Evolutionary conservation across 2,797 vertebrate species (phyloP).

Genomic region (Rhabdophis nuchalis): DNA sequence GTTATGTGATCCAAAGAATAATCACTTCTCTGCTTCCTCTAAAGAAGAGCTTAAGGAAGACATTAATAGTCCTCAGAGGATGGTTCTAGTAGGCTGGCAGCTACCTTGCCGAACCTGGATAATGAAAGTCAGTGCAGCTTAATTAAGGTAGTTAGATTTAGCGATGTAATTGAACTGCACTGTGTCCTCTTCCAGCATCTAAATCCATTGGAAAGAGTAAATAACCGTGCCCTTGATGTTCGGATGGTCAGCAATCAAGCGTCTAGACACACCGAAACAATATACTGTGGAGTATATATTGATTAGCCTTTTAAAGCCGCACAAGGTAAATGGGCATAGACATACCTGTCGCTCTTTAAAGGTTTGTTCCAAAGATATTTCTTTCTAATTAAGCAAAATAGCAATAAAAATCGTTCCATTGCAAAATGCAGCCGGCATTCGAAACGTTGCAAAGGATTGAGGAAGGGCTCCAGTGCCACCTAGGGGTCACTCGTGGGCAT

Average conservation of each 20-base stretch:
- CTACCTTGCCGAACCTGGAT: not conserved
- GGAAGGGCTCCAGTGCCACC: constrained; percentile 61
- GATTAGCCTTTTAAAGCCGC: constrained; percentile 12
- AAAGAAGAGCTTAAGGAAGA: not conserved
- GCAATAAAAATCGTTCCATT: not conserved
- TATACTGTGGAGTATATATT: not conserved
- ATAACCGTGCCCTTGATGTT: constrained; percentile 34
- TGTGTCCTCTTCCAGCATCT: not conserved
- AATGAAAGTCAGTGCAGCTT: constrained; percentile 29
- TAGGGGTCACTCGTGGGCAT: constrained; percentile 23
- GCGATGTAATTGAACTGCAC: constrained; percentile 37
- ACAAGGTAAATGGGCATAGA: constrained; percentile 5
- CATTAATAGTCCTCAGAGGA: not conserved
- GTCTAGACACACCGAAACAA: constrained; percentile 26
- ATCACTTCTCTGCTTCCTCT: not conserved
- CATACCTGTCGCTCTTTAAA: constrained; percentile 5
- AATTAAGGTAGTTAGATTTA: constrained; percentile 43
- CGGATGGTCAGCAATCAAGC: constrained; percentile 23
- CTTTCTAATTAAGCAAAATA: constrained; percentile 28
- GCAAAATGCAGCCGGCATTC: not conserved
- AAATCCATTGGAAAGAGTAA: constrained; percentile 39
- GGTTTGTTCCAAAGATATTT: constrained; percentile 16
- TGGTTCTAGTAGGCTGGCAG: not conserved
- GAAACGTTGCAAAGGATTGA: not conserved
- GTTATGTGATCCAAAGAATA: not conserved